A percentile compares a stretch with the other conserved stretches of the same genome.
These are phyloP conservation scores for Antheraea pernyi DNA, from an alignment of 1,140 invertebrate species.

Conservation along the genomic window DNA sequence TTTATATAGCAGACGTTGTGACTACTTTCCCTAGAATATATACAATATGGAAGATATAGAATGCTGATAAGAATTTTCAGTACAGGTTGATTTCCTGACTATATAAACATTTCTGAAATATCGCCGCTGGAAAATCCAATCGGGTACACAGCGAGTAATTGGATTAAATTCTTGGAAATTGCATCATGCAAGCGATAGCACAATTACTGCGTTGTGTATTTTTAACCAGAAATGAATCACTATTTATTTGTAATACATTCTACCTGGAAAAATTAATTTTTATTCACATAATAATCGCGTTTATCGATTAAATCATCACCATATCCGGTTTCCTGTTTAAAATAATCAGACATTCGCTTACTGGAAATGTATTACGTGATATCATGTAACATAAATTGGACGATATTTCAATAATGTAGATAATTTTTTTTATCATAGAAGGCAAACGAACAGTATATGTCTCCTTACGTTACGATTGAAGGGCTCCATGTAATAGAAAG, in stretches of 20 bases:
- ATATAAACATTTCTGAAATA: too few relatives aligned
- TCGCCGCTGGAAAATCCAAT: neutral
- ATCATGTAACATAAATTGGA: neutral
- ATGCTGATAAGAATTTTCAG: too few relatives aligned
- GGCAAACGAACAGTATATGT: too few relatives aligned
- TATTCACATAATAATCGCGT: neutral
- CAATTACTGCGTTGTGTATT: neutral
- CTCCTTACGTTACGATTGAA: too few relatives aligned
- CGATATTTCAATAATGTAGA: neutral
- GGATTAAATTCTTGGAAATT: neutral
- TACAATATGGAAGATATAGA: too few relatives aligned
- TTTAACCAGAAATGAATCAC: neutral
- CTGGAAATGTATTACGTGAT: neutral
- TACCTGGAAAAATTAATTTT: neutral
- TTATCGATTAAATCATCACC: neutral
- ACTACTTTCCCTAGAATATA: too few relatives aligned
- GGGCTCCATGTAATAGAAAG: too few relatives aligned
- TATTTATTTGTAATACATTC: neutral
- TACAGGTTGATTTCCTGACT: too few relatives aligned
- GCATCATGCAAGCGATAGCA: neutral
- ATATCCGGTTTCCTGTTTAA: neutral
- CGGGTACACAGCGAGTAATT: too few relatives aligned
- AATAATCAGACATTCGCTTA: neutral
- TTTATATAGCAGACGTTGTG: too few relatives aligned
- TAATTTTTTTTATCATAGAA: too few relatives aligned